Evolutionary conservation across 2,888 invertebrate species (phyloP).

Genomic region (Prenolepis imparis): DNA sequence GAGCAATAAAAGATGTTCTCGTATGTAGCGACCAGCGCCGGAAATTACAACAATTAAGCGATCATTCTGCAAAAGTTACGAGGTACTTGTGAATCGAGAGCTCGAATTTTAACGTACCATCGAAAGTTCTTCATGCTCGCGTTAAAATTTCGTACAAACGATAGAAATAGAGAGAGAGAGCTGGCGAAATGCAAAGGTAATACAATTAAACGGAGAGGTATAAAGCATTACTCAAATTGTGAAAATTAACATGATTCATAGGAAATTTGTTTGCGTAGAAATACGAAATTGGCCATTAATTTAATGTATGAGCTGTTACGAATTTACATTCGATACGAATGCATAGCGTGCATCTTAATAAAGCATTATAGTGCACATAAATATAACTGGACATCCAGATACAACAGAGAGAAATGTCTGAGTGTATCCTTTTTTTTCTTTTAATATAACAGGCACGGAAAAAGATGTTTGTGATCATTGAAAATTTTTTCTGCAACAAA

Average conservation of each 20-base stretch:
- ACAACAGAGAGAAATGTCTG: background rate
- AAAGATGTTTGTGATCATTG: background rate
- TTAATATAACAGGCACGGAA: background rate
- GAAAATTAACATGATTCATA: slow-evolving; percentile 3
- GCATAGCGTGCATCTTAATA: background rate
- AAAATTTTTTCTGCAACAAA: slow-evolving; percentile 2
- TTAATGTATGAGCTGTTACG: slow-evolving; percentile 11
- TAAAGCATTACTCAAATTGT: slow-evolving; percentile 5
- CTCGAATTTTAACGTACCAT: slow-evolving; percentile 22
- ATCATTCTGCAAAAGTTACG: slow-evolving; percentile 57
- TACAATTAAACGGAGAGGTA: background rate
- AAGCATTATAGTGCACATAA: background rate
- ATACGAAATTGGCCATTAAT: background rate
- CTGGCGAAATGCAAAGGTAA: slow-evolving; percentile 11
- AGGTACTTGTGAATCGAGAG: slow-evolving; percentile 34
- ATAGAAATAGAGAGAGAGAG: background rate
- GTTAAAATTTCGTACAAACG: slow-evolving; percentile 28
- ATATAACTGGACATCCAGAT: background rate
- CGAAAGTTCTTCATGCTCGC: slow-evolving; percentile 28
- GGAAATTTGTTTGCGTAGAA: background rate
- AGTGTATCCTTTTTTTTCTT: background rate
- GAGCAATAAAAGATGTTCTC: slow-evolving; percentile 72
- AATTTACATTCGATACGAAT: slow-evolving; percentile 17
- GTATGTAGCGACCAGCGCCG: slow-evolving; percentile 59
- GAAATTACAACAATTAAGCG: slow-evolving; percentile 71